Percentiles rank a stretch among this genome's conserved stretches.
Evolutionary conservation across 2,113 vertebrate species (phyloP).

Genomic region (Malurus alboscapulatus): DNA sequence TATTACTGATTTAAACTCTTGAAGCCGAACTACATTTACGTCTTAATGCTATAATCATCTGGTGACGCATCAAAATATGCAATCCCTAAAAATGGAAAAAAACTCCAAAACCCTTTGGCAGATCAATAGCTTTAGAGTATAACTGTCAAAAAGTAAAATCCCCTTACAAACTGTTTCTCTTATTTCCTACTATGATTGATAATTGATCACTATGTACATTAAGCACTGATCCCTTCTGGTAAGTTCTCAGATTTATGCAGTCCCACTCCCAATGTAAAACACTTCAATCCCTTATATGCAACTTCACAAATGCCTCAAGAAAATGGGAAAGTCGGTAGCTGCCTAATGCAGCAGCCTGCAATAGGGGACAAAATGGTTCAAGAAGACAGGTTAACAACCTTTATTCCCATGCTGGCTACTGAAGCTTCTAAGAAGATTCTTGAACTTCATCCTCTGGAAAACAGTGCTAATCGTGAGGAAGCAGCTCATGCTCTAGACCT

Average conservation of each 20-base stretch:
- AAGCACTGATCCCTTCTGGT: fast-evolving
- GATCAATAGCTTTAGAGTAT: neutral
- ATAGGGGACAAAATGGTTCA: neutral
- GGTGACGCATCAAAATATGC: neutral
- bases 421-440: neutral
- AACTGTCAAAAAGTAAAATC: neutral
- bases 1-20: neutral
- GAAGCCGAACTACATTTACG: neutral
- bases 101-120: neutral
- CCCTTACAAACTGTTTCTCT: neutral
- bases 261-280: neutral
- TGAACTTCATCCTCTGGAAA: neutral
- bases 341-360: neutral
- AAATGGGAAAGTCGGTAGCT: neutral
- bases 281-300: neutral
- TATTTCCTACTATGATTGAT: neutral
- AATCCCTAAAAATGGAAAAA: neutral
- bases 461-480: neutral
- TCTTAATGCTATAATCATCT: neutral
- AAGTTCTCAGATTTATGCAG: neutral
- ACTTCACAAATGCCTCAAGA: neutral
- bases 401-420: neutral
- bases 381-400: neutral
- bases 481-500: neutral
- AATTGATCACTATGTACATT: neutral